phyloP scores from a whole-genome alignment of 2,797 vertebrate species.

The Buphagus erythrorhynchus region DNA sequence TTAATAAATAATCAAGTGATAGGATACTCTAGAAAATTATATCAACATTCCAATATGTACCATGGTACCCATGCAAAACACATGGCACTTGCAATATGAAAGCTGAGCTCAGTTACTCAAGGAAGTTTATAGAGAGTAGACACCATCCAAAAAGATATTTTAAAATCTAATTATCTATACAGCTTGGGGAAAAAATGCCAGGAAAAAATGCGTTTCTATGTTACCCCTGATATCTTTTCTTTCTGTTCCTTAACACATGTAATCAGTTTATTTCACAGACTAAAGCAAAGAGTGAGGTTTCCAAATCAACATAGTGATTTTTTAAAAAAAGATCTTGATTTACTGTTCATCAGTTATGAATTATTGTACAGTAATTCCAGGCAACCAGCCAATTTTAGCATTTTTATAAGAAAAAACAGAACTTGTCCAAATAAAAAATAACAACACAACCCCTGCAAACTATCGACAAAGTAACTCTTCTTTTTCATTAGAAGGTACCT shows the following conservation, averaged over 20 bases:
- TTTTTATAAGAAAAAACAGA: not conserved
- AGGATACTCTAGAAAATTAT: not conserved
- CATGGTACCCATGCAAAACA: not conserved
- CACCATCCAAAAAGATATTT: not conserved
- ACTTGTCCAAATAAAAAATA: not conserved
- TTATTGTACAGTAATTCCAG: not conserved
- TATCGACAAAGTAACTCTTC: not conserved
- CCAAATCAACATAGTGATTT: not conserved
- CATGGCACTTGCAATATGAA: not conserved
- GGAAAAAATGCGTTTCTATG: not conserved
- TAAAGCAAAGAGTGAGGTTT: not conserved
- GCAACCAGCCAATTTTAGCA: not conserved
- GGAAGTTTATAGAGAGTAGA: not conserved
- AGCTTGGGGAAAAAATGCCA: not conserved
- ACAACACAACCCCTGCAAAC: not conserved
- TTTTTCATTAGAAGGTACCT: not conserved
- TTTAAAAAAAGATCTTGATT: not conserved
- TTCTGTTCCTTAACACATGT: not conserved
- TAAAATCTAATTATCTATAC: not conserved
- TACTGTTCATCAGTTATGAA: not conserved
- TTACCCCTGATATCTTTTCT: not conserved
- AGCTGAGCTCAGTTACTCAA: not conserved
- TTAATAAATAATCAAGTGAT: not conserved
- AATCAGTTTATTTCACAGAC: not conserved
- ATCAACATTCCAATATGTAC: not conserved